Percentiles rank a stretch among this genome's conserved stretches.
Conservation (phyloP, 2,797 vertebrate genomes). For the Dendrocincla tyrannina region DNA sequence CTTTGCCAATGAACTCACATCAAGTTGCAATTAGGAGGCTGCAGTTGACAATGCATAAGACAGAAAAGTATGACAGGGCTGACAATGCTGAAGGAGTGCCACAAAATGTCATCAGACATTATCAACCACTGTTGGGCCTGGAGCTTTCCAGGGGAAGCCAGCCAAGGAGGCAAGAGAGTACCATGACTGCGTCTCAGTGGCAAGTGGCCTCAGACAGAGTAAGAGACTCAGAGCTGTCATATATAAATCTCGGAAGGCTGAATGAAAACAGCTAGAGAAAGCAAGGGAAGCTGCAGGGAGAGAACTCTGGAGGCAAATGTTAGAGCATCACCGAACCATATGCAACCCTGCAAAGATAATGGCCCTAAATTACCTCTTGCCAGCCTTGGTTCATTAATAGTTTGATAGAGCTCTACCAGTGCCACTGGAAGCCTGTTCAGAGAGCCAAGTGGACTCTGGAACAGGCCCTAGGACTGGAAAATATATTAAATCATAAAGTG, state of each 20-base stretch:
- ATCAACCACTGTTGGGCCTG: background rate
- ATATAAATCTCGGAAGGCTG: background rate
- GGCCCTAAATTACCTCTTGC: slow-evolving; percentile 47
- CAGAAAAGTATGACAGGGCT: background rate
- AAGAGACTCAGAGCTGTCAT: background rate
- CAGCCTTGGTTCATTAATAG: slow-evolving; percentile 18
- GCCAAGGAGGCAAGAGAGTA: slow-evolving; percentile 1
- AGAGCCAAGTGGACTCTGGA: background rate
- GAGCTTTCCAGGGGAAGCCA: background rate
- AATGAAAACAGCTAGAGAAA: background rate
- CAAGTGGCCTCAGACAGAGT: background rate
- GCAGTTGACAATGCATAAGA: background rate
- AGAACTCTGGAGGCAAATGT: slow-evolving; percentile 9
- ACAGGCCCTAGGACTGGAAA: slow-evolving; percentile 38
- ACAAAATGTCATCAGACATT: slow-evolving; percentile 27
- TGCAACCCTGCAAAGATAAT: slow-evolving; percentile 44
- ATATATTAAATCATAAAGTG: slow-evolving; percentile 41
- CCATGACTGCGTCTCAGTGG: background rate
- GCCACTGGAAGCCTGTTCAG: background rate
- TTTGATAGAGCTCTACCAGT: background rate
- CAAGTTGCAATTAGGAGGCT: background rate
- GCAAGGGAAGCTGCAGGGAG: background rate
- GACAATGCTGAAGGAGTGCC: background rate
- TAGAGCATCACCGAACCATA: background rate
- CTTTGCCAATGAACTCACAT: background rate